Percentiles rank a stretch among this genome's conserved stretches.
Conservation (phyloP, 2,888 invertebrate genomes). For the Meganola albula region DNA sequence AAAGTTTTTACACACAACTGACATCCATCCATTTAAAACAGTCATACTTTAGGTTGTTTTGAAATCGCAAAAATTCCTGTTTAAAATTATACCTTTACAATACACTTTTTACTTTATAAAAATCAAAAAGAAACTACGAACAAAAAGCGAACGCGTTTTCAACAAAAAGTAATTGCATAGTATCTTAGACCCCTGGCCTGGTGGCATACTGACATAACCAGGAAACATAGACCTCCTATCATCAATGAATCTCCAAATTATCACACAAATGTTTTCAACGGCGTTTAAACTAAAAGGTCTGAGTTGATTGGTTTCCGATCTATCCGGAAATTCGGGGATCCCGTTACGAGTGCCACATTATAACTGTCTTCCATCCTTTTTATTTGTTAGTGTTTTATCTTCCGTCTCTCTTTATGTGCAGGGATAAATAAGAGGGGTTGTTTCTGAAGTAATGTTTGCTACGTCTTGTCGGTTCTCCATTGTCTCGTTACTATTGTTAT, state of each 20-base stretch:
- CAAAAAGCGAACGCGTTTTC: too few relatives aligned
- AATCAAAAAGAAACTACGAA: too few relatives aligned
- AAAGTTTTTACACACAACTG: too few relatives aligned
- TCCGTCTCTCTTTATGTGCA: slow-evolving; percentile 45
- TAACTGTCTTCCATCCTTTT: slow-evolving; percentile 36
- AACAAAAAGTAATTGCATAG: too few relatives aligned
- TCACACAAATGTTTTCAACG: too few relatives aligned
- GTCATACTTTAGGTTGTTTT: too few relatives aligned
- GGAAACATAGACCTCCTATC: slow-evolving; percentile 25
- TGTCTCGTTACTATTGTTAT: slow-evolving; percentile 38
- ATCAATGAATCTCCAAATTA: slow-evolving; percentile 35
- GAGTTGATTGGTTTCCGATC: too few relatives aligned
- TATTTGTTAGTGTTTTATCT: slow-evolving; percentile 10
- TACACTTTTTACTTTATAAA: too few relatives aligned
- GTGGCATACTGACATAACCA: slow-evolving; percentile 53
- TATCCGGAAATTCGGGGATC: slow-evolving; percentile 57
- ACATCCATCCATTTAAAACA: too few relatives aligned
- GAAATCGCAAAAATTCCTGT: too few relatives aligned
- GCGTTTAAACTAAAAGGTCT: too few relatives aligned
- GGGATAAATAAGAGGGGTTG: slow-evolving; percentile 41
- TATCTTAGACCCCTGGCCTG: slow-evolving; percentile 39
- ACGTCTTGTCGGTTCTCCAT: slow-evolving; percentile 38
- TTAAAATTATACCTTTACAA: too few relatives aligned
- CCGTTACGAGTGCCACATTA: slow-evolving; percentile 43
- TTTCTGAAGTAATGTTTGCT: slow-evolving; percentile 44